These are phyloP conservation scores for Plusia festucae DNA, from an alignment of 2,888 invertebrate genomes.

Conservation along the genomic window DNA sequence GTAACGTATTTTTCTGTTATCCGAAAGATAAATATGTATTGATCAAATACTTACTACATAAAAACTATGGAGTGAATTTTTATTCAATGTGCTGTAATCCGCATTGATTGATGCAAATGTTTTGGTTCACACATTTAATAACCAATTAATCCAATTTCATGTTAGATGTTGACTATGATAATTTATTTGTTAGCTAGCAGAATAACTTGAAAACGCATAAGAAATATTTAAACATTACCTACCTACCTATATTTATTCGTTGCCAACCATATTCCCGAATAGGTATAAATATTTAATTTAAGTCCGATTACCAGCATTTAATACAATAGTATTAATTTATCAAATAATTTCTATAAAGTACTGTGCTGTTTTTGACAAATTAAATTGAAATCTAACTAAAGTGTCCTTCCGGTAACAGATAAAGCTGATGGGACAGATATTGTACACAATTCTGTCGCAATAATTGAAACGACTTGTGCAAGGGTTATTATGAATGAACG, in stretches of 20 bases:
- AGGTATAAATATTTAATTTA: neutral
- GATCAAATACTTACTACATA: no score
- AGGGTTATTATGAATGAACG: neutral
- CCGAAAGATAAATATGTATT: neutral
- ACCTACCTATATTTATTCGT: no score
- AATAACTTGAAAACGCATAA: neutral
- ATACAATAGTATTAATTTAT: neutral
- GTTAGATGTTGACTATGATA: no score
- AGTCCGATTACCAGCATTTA: neutral
- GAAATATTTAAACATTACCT: neutral
- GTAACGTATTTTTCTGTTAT: neutral
- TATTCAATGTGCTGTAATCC: neutral
- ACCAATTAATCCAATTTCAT: neutral
- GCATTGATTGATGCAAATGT: neutral
- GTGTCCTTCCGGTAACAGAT: constrained; percentile 2
- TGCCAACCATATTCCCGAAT: neutral
- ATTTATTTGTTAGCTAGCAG: no score
- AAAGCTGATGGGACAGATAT: constrained; percentile 7
- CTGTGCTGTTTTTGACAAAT: constrained; percentile 8
- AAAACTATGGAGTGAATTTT: no score
- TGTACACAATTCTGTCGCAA: constrained; percentile 2
- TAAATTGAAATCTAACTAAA: neutral
- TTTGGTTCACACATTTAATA: neutral
- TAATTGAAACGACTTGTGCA: neutral
- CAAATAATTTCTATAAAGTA: neutral